Percentiles rank a stretch among this genome's conserved stretches.
phyloP scores from a whole-genome alignment of 2,797 vertebrate species.

The Triplophysa yarkandensis region DNA sequence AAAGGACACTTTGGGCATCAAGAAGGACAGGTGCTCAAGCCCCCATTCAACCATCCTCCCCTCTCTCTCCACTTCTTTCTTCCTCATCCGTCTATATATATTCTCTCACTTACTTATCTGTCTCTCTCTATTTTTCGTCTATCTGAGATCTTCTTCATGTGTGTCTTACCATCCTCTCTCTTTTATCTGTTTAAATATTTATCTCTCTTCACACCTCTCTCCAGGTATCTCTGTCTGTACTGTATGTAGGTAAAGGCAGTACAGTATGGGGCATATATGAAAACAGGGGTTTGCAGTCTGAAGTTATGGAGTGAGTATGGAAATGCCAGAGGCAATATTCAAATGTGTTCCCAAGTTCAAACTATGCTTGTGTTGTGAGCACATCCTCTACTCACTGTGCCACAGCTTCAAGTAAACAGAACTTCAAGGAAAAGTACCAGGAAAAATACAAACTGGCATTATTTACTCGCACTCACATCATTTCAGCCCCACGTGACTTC shows the following conservation, averaged over 20 bases:
- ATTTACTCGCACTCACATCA: neutral
- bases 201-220: too few species aligned
- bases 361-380: neutral
- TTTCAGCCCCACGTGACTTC: neutral
- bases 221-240: neutral
- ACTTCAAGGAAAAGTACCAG: neutral
- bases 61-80: too few species aligned
- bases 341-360: neutral
- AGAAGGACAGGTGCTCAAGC: too few species aligned
- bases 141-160: neutral
- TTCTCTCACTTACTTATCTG: too few species aligned
- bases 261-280: neutral
- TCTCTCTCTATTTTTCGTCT: neutral
- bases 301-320: neutral
- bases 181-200: too few species aligned
- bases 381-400: neutral
- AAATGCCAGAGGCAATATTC: slow-evolving; percentile 7
- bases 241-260: neutral
- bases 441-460: neutral
- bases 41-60: too few species aligned
- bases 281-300: neutral
- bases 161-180: neutral
- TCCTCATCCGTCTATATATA: too few species aligned
- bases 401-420: neutral
- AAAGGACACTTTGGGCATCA: too few species aligned